Evolutionary conservation across 2,797 vertebrate genomes (phyloP), one percentile per base, ranked within the genome.

Genomic region (Linurgus olivaceus): DNA sequence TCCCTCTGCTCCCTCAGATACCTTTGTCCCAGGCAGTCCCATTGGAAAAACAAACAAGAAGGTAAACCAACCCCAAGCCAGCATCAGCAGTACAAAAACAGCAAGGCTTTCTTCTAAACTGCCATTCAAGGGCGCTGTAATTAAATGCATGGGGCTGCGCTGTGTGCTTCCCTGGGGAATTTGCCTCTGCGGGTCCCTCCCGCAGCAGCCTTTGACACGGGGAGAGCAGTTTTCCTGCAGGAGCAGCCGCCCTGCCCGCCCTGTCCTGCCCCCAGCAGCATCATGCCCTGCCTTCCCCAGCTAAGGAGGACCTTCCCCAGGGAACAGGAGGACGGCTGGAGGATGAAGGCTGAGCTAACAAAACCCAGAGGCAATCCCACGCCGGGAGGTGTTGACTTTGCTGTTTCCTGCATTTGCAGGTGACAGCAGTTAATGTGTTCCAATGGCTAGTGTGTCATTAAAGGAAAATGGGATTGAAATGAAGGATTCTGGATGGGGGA

Each of bases 401-500:
- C 29, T 52, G 31, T 78, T 88, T 83, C 35, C 28, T 7, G 1
- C 55, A 29, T 7, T 8, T 51, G 47, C 33, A 70, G 81, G 38
- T 93, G 74, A 63, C 37, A 93, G 51, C 40, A 5, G 58, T 85
- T 68, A 91, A 61, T 7, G n/a, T 19, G 19, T 55, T 86, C 67
- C 85, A 89, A 93, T 31, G 48, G 37, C 79, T 82, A 63, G 84
- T 47, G 74, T 1, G 6, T 48, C 61, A 31, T 88, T 85, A 68
- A 63, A 68, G 40, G 45, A 70, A 93, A 94, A 83, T 59, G 15
- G 37, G 93, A 95, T 87, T 6, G 29, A 93, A 86, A 45, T 65
- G 71, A 95, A 83, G 52, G 37, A 59, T 68, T n/a, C 40, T 9
- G 26, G 21, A 62, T 76, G 44, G 6, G 2, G 38, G 72, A 89